Evolutionary conservation across 2,888 invertebrate genomes (phyloP).

Genomic region (Emmelina monodactyla): DNA sequence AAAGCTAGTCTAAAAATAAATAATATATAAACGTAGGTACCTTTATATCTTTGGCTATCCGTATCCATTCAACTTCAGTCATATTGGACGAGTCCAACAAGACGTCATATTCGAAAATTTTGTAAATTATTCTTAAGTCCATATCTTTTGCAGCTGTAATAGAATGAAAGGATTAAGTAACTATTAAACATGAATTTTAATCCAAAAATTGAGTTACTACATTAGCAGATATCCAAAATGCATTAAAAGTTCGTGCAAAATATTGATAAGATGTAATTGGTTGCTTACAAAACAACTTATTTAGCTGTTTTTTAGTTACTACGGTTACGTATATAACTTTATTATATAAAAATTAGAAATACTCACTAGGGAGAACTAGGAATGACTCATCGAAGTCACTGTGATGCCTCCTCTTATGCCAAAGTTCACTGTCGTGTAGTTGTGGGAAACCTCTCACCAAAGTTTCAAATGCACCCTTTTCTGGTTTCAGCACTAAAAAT

Average conservation of each 20-base stretch:
- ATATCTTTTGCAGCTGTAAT: conserved; percentile 34
- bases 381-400: neutral
- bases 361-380: neutral
- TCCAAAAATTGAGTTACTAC: too few species aligned
- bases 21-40: conserved; percentile 56
- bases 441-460: conserved; percentile 60
- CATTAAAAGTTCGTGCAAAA: too few species aligned
- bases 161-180: neutral
- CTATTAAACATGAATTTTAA: too few species aligned
- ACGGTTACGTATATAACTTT: too few species aligned
- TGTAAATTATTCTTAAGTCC: conserved; percentile 72
- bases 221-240: too few species aligned
- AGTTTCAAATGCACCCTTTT: conserved; percentile 70
- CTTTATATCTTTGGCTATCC: conserved; percentile 86
- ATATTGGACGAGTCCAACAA: conserved; percentile 94
- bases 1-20: conserved; percentile 1
- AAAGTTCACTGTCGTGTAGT: conserved; percentile 17
- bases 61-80: conserved; percentile 89
- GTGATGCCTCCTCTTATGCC: neutral
- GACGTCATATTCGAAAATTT: conserved; percentile 84
- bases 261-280: too few species aligned
- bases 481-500: conserved; percentile 76
- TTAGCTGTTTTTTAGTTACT: too few species aligned
- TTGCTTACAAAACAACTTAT: too few species aligned
- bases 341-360: neutral